Base-by-base conservation (phyloP, 2,797 vertebrate species). In the Botia almorhae region DNA sequence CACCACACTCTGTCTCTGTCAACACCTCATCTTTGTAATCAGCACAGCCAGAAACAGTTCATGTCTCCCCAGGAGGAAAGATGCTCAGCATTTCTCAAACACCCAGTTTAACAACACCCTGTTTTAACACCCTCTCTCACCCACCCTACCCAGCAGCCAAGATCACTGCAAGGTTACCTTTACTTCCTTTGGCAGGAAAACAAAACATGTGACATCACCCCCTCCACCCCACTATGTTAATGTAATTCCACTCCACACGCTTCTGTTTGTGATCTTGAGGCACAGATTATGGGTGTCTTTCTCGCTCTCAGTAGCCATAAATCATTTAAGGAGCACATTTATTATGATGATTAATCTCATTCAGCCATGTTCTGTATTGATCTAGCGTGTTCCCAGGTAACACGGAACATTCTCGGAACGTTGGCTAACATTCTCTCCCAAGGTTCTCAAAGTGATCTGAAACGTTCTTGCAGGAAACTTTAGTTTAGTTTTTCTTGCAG, bases 141-240 rank as follows among this genome's bases (percentile, higher is more conserved):
- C 56, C 64, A 46, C n/a, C 70, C 17, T 36, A 1, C 56, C 60
- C 71, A 4, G 7, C 50, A 75, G 56, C 70, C 74, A 81, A 83
- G 81, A 70, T 83, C 72, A 81, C 71, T 29, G 48, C 81, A 83
- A 83, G 78, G 84, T 83, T 78, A 81, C 60, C 79, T 71, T 43
- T 39, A 63, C 70, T 78, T 69, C 33, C 74, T 67, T 68, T 65
- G 65, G 76, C 55, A 71, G 63, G 60, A 36, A 50, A 73, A 64
- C 50, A 72, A 36, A 78, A 63, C 68, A 39, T 72, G 48, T 64
- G 69, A 73, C 63, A 13, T 80, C 78, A 80, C 69, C 76, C 23
- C 68, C 53, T 71, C 78, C 76, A 1, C n/a, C 65, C 43, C 46
- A 17, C 55, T 48, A 50, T 17, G 48, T 46, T 81, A 71, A 74